Percentiles rank a stretch among this genome's conserved stretches.
Evolutionary conservation across 2,888 invertebrate genomes (phyloP).

Genomic region (Epistrophe grossulariae): DNA sequence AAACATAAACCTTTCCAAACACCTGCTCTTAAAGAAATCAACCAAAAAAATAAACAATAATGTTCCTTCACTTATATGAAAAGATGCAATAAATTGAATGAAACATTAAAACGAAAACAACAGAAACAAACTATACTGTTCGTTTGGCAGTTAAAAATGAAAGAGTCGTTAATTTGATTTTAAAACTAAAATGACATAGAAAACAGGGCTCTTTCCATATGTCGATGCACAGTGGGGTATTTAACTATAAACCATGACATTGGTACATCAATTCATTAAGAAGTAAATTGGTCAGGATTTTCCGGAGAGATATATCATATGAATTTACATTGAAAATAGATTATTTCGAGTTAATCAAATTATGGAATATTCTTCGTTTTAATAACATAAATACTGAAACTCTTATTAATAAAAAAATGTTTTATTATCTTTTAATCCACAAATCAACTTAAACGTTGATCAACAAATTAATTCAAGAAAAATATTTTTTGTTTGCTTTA

Average conservation of each 20-base stretch:
- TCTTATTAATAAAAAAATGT: no score
- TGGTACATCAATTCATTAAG: neutral
- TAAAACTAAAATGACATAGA: constrained; percentile 8
- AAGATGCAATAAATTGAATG: constrained; percentile 60
- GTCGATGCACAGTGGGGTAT: neutral
- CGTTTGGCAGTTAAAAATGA: constrained; percentile 3
- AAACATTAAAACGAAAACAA: constrained; percentile 30
- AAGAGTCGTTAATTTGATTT: constrained; percentile 38
- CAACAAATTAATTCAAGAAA: no score
- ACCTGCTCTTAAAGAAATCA: neutral
- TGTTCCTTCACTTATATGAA: constrained; percentile 37
- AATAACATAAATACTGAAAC: no score
- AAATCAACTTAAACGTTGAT: no score
- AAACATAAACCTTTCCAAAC: neutral
- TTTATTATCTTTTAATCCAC: no score
- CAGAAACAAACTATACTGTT: neutral
- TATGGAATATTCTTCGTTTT: no score
- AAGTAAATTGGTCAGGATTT: neutral
- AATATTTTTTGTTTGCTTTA: no score
- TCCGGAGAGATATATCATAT: neutral
- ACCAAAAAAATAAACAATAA: neutral
- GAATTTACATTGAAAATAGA: no score
- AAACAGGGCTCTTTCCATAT: neutral
- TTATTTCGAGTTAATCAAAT: no score
- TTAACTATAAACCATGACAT: neutral